These are phyloP conservation scores for Danaus chrysippus DNA, from an alignment of 2,888 invertebrate genomes.

Conservation along the genomic window DNA sequence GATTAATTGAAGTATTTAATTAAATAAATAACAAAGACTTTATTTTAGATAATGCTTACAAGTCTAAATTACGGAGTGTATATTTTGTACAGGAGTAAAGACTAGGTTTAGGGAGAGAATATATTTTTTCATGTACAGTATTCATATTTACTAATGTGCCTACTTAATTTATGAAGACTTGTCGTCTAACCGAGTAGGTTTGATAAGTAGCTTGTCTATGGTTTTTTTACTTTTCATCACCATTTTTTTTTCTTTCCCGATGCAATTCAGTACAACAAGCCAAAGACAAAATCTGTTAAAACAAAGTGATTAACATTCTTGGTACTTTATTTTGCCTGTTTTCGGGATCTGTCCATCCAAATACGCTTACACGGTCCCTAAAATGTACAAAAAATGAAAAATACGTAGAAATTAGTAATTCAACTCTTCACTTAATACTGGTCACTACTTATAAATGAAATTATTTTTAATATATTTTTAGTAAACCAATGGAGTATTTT, in stretches of 20 bases:
- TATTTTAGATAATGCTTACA: conserved; percentile 32
- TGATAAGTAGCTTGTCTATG: conserved; percentile 9
- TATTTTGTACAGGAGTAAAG: conserved; percentile 53
- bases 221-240: conserved; percentile 14
- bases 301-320: conserved; percentile 5
- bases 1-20: conserved; percentile 18
- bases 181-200: conserved; percentile 14
- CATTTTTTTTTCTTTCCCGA: conserved; percentile 8
- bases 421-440: conserved; percentile 17
- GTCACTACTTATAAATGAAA: conserved; percentile 16
- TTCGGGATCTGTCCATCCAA: conserved; percentile 37
- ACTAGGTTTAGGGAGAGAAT: conserved; percentile 44
- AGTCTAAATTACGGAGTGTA: conserved; percentile 35
- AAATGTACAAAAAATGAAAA: conserved; percentile 33
- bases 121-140: conserved; percentile 56
- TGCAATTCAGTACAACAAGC: conserved; percentile 43
- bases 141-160: conserved; percentile 39
- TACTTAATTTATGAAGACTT: conserved; percentile 40
- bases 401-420: conserved; percentile 33
- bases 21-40: conserved; percentile 31
- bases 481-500: conserved; percentile 7
- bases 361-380: conserved; percentile 34
- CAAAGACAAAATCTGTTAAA: conserved; percentile 40
- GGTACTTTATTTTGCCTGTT: conserved; percentile 20
- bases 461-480: conserved; percentile 16